Conservation (phyloP, 2,888 invertebrate species). For the Platycheirus rosarum region DNA sequence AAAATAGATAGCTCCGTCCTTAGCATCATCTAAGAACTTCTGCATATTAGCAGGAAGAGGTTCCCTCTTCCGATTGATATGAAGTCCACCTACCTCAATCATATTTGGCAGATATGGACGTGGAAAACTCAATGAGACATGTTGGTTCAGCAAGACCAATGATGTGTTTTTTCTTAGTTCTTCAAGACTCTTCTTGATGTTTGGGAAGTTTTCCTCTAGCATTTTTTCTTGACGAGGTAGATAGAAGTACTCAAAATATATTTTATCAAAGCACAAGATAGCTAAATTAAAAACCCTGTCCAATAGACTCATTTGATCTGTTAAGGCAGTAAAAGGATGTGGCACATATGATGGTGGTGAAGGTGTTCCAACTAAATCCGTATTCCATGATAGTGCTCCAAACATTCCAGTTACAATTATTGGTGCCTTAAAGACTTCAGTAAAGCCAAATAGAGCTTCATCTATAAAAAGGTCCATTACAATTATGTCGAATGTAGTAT, state of each 20-base stretch:
- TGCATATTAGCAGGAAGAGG: constrained; percentile 80
- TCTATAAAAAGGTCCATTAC: constrained; percentile 81
- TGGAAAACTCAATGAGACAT: constrained; percentile 79
- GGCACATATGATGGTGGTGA: constrained; percentile 81
- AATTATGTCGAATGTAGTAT: constrained; percentile 81
- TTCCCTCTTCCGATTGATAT: constrained; percentile 79
- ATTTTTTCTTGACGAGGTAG: constrained; percentile 78
- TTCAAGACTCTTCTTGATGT: constrained; percentile 77
- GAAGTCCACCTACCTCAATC: constrained; percentile 82
- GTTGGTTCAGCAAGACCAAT: constrained; percentile 80
- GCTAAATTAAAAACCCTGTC: constrained; percentile 80
- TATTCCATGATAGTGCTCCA: constrained; percentile 79
- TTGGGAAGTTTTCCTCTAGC: constrained; percentile 78
- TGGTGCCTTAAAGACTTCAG: constrained; percentile 79
- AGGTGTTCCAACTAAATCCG: constrained; percentile 80
- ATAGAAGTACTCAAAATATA: constrained; percentile 77
- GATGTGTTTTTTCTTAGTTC: constrained; percentile 78
- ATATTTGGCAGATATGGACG: constrained; percentile 82
- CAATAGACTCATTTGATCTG: constrained; percentile 80
- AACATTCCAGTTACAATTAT: constrained; percentile 79
- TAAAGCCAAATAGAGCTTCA: constrained; percentile 81
- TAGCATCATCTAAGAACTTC: constrained; percentile 81
- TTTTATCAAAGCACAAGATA: constrained; percentile 75
- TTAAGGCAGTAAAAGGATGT: constrained; percentile 77
- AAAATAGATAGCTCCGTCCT: constrained; percentile 83